These are phyloP conservation scores for Orchestia grillus DNA, from an alignment of 1,140 invertebrate species.

Conservation along the genomic window DNA sequence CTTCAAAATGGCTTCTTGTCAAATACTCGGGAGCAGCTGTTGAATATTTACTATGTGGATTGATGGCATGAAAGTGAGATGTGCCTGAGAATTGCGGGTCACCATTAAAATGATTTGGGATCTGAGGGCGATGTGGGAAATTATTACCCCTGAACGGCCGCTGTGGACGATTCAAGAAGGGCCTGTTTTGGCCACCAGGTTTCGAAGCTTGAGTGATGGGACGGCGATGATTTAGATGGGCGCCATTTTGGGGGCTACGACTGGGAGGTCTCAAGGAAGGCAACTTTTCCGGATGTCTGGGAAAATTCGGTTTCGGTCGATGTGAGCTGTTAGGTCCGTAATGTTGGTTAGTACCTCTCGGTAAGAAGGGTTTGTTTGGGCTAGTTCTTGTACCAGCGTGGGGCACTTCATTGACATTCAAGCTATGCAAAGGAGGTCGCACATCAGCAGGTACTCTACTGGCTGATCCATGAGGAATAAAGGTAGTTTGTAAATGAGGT, in stretches of 20 bases:
- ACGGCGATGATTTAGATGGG: background rate
- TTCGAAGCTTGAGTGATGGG: background rate
- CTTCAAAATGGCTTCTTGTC: slow-evolving; percentile 27
- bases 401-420: background rate
- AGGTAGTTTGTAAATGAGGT: background rate
- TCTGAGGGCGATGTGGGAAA: background rate
- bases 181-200: background rate
- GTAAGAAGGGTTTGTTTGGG: background rate
- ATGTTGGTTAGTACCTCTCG: background rate
- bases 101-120: background rate
- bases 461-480: background rate
- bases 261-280: background rate
- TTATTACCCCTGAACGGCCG: background rate
- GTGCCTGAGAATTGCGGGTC: background rate
- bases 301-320: background rate
- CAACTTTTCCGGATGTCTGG: background rate
- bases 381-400: background rate
- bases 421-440: background rate
- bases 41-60: slow-evolving; percentile 6
- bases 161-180: background rate
- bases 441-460: background rate
- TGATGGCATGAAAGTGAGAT: background rate
- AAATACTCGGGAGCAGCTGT: background rate
- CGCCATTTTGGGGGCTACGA: background rate
- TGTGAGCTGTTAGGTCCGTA: background rate